Conservation (phyloP, 2,113 vertebrate species). For the Rhodinocichla rosea region DNA sequence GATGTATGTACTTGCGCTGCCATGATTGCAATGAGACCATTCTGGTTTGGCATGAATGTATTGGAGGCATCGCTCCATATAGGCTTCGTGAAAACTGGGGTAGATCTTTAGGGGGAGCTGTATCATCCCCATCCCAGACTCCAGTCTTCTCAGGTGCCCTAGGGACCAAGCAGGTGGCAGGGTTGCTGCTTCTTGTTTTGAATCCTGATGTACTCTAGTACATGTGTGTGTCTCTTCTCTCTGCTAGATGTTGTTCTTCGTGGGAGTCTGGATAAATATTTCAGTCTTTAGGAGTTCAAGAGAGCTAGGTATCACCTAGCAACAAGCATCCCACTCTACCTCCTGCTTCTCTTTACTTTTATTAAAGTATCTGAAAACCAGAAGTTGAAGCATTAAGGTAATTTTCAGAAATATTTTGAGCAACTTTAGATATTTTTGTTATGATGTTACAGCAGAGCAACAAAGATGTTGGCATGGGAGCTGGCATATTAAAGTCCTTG, state of each 20-base stretch:
- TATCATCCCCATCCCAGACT: not conserved
- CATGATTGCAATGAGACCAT: accelerated
- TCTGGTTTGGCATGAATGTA: not conserved
- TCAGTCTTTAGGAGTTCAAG: conserved; percentile 57
- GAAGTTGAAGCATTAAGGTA: conserved; percentile 55
- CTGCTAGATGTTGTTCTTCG: not conserved
- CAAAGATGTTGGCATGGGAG: not conserved
- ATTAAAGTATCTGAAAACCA: conserved; percentile 53
- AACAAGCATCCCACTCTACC: conserved; percentile 53
- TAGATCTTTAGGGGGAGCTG: not conserved
- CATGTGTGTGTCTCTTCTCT: not conserved
- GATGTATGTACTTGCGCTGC: accelerated
- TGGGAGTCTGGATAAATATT: conserved; percentile 53
- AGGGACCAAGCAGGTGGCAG: not conserved
- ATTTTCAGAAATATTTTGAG: conserved; percentile 66
- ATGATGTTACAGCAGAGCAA: not conserved
- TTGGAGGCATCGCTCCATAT: not conserved
- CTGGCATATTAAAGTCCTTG: not conserved
- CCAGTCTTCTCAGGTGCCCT: not conserved
- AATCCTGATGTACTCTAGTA: not conserved
- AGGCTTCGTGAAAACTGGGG: not conserved
- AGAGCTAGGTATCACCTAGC: conserved; percentile 66
- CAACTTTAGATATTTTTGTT: conserved; percentile 49
- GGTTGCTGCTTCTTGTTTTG: not conserved
- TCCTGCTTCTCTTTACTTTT: conserved; percentile 50